These are phyloP conservation scores for Microvelia longipes DNA, from an alignment of 1,140 invertebrate species.

Conservation along the genomic window DNA sequence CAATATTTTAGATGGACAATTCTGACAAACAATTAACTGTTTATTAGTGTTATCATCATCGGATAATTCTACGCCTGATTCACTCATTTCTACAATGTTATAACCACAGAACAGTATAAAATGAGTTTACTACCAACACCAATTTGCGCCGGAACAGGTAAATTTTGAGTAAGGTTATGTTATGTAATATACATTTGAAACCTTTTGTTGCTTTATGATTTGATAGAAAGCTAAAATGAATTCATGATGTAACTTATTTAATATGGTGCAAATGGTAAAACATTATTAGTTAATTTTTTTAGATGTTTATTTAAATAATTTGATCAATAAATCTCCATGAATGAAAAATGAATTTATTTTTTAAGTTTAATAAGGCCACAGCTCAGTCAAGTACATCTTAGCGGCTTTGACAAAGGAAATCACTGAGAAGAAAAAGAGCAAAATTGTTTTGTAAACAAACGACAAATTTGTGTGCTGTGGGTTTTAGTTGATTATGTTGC, in stretches of 20 bases:
- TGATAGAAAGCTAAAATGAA: background rate
- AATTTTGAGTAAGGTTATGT: background rate
- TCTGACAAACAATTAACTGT: slow-evolving; percentile 45
- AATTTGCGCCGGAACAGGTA: background rate
- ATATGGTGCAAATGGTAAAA: background rate
- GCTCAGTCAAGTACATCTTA: no score
- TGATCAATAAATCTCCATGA: background rate
- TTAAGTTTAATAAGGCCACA: background rate
- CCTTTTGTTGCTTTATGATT: background rate
- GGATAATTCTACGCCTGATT: background rate
- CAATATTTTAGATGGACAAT: slow-evolving; percentile 56
- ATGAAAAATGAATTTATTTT: background rate
- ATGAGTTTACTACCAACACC: background rate
- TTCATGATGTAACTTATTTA: background rate
- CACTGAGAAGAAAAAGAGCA: no score
- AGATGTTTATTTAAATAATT: background rate
- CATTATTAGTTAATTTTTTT: background rate
- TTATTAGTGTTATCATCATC: slow-evolving; percentile 39
- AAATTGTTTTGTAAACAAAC: background rate
- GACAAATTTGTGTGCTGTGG: background rate
- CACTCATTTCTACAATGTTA: background rate
- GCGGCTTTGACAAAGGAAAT: background rate
- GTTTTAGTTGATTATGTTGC: background rate
- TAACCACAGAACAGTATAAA: background rate
- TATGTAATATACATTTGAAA: background rate